These are phyloP conservation scores for Verasper variegatus DNA, from an alignment of 2,113 vertebrate species.

Conservation along the genomic window DNA sequence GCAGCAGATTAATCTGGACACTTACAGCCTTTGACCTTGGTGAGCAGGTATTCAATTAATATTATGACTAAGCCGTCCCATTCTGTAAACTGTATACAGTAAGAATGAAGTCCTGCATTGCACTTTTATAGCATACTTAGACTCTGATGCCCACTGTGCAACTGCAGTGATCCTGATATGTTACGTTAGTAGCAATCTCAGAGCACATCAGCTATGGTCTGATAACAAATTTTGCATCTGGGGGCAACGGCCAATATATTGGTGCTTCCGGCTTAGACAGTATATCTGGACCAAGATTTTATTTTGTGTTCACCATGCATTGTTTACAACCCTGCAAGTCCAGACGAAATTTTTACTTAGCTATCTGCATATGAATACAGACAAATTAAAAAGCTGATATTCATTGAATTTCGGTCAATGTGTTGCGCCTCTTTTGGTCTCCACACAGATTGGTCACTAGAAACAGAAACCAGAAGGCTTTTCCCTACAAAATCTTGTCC, in stretches of 20 bases:
- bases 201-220: not conserved
- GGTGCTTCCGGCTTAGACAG: not conserved
- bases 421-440: too few species aligned
- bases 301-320: too few species aligned
- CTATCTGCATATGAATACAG: too few species aligned
- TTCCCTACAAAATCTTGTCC: too few species aligned
- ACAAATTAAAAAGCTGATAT: too few species aligned
- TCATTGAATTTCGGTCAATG: too few species aligned
- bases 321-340: too few species aligned
- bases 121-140: not conserved
- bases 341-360: too few species aligned
- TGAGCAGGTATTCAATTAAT: slow-evolving; percentile 51
- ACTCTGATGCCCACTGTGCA: not conserved
- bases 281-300: too few species aligned
- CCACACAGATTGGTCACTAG: too few species aligned
- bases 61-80: not conserved
- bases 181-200: not conserved
- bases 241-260: not conserved
- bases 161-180: not conserved
- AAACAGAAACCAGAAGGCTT: too few species aligned
- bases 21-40: slow-evolving; percentile 51
- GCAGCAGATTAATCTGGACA: slow-evolving; percentile 8
- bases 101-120: not conserved
- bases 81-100: too few species aligned
- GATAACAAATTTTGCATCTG: not conserved